phyloP scores from a whole-genome alignment of 2,797 vertebrate genomes.

The Semotilus atromaculatus region DNA sequence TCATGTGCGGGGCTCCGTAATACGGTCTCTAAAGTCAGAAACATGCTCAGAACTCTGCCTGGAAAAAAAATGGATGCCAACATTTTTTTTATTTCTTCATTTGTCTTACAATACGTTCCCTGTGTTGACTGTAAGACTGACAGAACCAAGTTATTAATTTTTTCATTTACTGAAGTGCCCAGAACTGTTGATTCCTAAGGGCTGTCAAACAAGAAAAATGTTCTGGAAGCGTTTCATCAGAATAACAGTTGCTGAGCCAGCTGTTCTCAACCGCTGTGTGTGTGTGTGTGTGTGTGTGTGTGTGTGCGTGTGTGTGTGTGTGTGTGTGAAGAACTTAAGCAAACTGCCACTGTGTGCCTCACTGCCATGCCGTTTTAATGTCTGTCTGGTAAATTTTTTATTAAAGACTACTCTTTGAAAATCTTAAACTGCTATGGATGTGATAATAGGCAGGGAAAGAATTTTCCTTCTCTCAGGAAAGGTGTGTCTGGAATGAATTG shows the following conservation, averaged over 20 bases:
- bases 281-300: not conserved
- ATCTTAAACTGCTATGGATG: not conserved
- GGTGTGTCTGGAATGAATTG: slow-evolving; percentile 19
- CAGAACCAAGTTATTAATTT: slow-evolving; percentile 23
- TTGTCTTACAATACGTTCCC: slow-evolving; percentile 53
- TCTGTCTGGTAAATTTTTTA: not conserved
- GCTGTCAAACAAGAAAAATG: slow-evolving; percentile 25
- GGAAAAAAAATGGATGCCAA: slow-evolving; percentile 56
- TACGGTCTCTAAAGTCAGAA: not conserved
- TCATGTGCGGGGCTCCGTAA: not conserved
- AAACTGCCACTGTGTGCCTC: slow-evolving; percentile 30
- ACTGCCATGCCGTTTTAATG: not conserved
- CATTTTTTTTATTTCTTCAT: slow-evolving; percentile 22
- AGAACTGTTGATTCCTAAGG: slow-evolving; percentile 35
- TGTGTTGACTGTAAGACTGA: slow-evolving; percentile 49
- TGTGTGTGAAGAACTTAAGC: not conserved
- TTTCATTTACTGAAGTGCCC: slow-evolving; percentile 51
- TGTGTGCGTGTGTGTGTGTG: too few relatives aligned
- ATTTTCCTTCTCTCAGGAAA: not conserved
- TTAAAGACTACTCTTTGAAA: not conserved
- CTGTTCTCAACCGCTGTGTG: slow-evolving; percentile 46
- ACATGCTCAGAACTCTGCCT: slow-evolving; percentile 16
- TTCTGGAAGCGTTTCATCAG: slow-evolving; percentile 32
- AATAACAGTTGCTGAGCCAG: slow-evolving; percentile 44
- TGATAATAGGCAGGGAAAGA: not conserved